phyloP scores from a whole-genome alignment of 2,113 vertebrate species.

The Craseonycteris thonglongyai region DNA sequence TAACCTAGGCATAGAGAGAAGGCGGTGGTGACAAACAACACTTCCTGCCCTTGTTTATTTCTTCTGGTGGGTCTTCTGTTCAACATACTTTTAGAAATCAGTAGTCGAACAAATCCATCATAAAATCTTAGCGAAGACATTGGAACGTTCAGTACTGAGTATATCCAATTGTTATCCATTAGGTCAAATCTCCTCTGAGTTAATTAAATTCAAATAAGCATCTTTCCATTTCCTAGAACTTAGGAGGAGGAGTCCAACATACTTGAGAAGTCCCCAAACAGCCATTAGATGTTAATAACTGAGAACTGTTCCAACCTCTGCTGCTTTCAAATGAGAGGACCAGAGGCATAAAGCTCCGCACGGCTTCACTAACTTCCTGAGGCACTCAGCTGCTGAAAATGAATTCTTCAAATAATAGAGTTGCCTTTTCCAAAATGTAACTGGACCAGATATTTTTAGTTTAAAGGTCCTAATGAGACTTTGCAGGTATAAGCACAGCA shows the following conservation, averaged over 20 bases:
- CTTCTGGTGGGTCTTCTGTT: background rate
- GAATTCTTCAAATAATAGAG: slow-evolving; percentile 60
- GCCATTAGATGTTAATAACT: slow-evolving; percentile 55
- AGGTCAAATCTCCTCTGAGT: slow-evolving; percentile 48
- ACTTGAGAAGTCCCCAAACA: slow-evolving; percentile 50
- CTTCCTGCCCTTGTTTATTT: background rate
- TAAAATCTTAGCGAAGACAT: slow-evolving; percentile 18
- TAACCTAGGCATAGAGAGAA: background rate
- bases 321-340: slow-evolving; percentile 52
- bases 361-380: slow-evolving; percentile 43
- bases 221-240: slow-evolving; percentile 58
- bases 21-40: background rate
- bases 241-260: slow-evolving; percentile 39
- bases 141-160: slow-evolving; percentile 35
- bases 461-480: slow-evolving; percentile 55
- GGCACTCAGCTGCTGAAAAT: slow-evolving; percentile 45
- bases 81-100: background rate
- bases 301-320: slow-evolving; percentile 36
- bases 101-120: slow-evolving; percentile 43
- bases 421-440: slow-evolving; percentile 62
- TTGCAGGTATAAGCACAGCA: slow-evolving; percentile 24
- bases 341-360: slow-evolving; percentile 37
- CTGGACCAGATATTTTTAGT: slow-evolving; percentile 49
- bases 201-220: slow-evolving; percentile 71
- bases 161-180: slow-evolving; percentile 45